phyloP scores from a whole-genome alignment of 2,797 vertebrate species.

The Schizopygopsis malacanthus region DNA sequence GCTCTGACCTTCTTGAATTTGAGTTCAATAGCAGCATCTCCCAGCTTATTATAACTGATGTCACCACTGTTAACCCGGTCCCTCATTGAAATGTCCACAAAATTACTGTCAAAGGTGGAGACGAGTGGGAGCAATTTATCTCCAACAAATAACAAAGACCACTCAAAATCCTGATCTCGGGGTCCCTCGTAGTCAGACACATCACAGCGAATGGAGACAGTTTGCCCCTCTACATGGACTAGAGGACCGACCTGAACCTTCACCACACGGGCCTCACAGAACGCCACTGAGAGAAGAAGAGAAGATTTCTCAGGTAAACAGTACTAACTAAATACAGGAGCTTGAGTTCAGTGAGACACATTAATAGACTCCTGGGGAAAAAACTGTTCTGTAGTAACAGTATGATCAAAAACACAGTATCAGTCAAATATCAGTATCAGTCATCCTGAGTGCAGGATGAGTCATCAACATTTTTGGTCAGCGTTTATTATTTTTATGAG shows the following conservation, averaged over 20 bases:
- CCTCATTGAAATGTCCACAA: slow-evolving; percentile 71
- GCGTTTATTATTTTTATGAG: neutral
- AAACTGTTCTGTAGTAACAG: neutral
- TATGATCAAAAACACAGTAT: neutral
- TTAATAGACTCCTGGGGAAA: neutral
- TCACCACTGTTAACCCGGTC: slow-evolving; percentile 75
- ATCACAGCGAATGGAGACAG: slow-evolving; percentile 80
- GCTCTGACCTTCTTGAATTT: slow-evolving; percentile 76
- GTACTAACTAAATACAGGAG: neutral
- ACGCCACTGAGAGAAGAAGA: slow-evolving; percentile 61
- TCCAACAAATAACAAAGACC: slow-evolving; percentile 71
- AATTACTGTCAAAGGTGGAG: slow-evolving; percentile 81
- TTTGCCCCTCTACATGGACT: slow-evolving; percentile 79
- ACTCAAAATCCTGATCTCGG: slow-evolving; percentile 87
- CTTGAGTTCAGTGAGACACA: neutral
- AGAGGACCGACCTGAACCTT: slow-evolving; percentile 78
- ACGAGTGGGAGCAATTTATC: slow-evolving; percentile 67
- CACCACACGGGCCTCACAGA: slow-evolving; percentile 79
- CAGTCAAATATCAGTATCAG: neutral
- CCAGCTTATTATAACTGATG: slow-evolving; percentile 74
- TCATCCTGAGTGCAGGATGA: neutral
- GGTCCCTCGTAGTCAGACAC: slow-evolving; percentile 86
- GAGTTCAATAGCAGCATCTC: slow-evolving; percentile 77
- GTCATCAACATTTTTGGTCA: neutral
- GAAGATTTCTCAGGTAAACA: neutral